These are phyloP conservation scores for Augiades crinisus DNA, from an alignment of 2,888 invertebrate species.

Conservation along the genomic window DNA sequence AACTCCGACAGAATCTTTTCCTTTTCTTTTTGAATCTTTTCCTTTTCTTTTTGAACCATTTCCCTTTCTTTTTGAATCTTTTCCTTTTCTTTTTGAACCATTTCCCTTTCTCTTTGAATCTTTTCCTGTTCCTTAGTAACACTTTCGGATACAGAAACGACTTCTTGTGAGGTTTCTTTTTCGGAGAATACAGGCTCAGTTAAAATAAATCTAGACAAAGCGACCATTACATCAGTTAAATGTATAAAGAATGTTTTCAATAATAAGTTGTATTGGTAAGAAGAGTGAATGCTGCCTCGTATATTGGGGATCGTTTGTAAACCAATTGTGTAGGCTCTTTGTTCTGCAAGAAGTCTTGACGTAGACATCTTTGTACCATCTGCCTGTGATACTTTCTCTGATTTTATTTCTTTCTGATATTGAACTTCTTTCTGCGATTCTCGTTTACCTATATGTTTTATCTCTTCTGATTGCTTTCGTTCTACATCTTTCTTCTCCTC, in stretches of 20 bases:
- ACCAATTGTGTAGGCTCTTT: slow-evolving; percentile 57
- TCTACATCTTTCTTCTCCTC: slow-evolving; percentile 12
- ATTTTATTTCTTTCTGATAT: slow-evolving; percentile 6
- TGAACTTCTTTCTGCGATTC: neutral
- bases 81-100: neutral
- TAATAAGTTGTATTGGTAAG: slow-evolving; percentile 57
- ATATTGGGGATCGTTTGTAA: slow-evolving; percentile 66
- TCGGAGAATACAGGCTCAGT: slow-evolving; percentile 47
- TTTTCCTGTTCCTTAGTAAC: slow-evolving; percentile 6
- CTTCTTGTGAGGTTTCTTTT: slow-evolving; percentile 4
- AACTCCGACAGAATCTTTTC: too few species aligned
- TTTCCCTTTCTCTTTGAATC: neutral
- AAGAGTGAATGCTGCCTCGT: slow-evolving; percentile 52
- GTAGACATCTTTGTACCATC: slow-evolving; percentile 31
- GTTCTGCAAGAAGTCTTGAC: slow-evolving; percentile 44
- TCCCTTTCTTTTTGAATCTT: neutral
- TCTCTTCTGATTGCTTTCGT: slow-evolving; percentile 20
- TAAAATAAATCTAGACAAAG: slow-evolving; percentile 61
- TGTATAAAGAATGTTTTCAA: slow-evolving; percentile 71
- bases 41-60: neutral
- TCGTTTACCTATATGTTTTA: slow-evolving; percentile 25
- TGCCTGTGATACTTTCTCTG: slow-evolving; percentile 3
- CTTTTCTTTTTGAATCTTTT: slow-evolving; percentile 28
- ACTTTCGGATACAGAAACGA: neutral
- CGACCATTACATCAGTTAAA: slow-evolving; percentile 73